A percentile compares a stretch with the other conserved stretches of the same genome.
These are phyloP conservation scores for Diaphora mendica DNA, from an alignment of 2,888 invertebrate genomes.

Conservation along the genomic window DNA sequence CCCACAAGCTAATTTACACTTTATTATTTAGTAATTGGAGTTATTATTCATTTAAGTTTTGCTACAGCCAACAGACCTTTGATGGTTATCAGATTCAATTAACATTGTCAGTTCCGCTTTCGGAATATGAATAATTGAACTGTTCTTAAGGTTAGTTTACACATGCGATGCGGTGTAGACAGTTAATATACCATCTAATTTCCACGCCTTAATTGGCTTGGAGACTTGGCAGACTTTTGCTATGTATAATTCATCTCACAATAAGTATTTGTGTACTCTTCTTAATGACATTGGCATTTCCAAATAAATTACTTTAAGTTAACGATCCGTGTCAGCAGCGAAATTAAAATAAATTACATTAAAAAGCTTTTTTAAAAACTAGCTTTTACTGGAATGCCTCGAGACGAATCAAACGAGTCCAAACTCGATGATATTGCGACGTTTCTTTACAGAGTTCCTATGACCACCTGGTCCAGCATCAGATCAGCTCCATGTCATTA, in stretches of 20 bases:
- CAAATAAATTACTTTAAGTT: too few relatives aligned
- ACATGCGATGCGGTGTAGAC: not conserved
- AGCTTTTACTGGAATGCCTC: too few relatives aligned
- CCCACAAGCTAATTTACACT: not conserved
- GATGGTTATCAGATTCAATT: not conserved
- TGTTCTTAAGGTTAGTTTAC: not conserved
- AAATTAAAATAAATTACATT: too few relatives aligned
- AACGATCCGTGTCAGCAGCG: too few relatives aligned
- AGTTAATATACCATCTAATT: not conserved
- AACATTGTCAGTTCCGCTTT: not conserved
- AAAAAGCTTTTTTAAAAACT: too few relatives aligned
- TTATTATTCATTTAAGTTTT: not conserved
- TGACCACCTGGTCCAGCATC: too few relatives aligned
- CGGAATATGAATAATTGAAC: not conserved
- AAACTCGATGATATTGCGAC: too few relatives aligned
- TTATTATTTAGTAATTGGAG: not conserved
- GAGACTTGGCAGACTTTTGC: not conserved
- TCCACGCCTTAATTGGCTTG: not conserved
- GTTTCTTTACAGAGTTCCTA: too few relatives aligned
- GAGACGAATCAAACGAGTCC: too few relatives aligned
- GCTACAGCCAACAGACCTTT: not conserved
- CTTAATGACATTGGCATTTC: not conserved
- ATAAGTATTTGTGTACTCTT: not conserved
- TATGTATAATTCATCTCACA: not conserved
- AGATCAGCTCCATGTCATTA: too few relatives aligned